These are phyloP conservation scores for Manis crassicaudata DNA, from an alignment of 2,797 vertebrate species.

Conservation along the genomic window DNA sequence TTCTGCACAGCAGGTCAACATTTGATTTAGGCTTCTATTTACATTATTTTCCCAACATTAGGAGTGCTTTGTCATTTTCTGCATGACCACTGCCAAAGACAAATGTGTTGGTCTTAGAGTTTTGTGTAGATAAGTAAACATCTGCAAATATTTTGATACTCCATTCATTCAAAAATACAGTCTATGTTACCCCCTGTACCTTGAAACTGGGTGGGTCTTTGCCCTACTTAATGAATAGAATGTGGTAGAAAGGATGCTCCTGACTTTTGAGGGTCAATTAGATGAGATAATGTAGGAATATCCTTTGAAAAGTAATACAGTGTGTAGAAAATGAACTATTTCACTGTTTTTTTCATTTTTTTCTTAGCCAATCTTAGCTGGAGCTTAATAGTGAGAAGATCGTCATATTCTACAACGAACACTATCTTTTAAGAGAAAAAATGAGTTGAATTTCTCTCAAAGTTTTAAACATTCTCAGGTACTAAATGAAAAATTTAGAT, in stretches of 20 bases:
- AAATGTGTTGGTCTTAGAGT: not conserved
- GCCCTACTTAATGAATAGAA: not conserved
- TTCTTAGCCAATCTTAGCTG: not conserved
- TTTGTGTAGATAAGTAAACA: not conserved
- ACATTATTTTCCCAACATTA: not conserved
- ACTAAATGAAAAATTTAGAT: not conserved
- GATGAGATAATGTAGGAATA: not conserved
- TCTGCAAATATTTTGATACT: not conserved
- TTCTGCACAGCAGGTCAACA: not conserved
- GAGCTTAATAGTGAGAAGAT: not conserved
- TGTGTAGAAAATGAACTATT: not conserved
- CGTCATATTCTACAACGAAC: not conserved
- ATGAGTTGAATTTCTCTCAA: not conserved
- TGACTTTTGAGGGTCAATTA: accelerated
- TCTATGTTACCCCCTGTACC: not conserved
- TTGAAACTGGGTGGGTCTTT: not conserved
- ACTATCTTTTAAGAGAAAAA: not conserved
- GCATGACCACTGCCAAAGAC: not conserved
- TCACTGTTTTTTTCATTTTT: not conserved
- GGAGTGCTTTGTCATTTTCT: not conserved
- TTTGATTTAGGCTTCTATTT: not conserved
- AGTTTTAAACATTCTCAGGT: not conserved
- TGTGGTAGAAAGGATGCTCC: not conserved
- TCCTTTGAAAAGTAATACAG: not conserved
- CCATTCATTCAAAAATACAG: not conserved